Conservation (phyloP, 2,113 vertebrate genomes). For the Anolis sagrei region DNA sequence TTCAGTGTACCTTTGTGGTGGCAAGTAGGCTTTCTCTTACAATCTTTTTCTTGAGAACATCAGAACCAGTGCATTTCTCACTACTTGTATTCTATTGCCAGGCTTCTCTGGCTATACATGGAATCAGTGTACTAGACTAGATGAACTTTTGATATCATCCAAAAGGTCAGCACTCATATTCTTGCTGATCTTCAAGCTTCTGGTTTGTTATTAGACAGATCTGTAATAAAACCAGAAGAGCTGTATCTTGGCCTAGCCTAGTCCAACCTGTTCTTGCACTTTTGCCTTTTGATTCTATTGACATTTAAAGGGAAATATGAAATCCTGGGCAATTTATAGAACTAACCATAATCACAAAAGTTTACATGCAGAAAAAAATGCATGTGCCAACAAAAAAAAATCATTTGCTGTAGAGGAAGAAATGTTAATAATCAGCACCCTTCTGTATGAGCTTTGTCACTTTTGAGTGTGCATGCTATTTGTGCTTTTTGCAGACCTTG, state of each 20-base stretch:
- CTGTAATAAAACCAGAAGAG: slow-evolving; percentile 58
- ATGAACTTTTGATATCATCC: background rate
- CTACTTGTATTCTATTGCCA: too few species aligned
- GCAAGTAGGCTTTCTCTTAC: too few species aligned
- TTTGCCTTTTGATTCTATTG: slow-evolving; percentile 60
- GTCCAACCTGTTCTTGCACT: background rate
- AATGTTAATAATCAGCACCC: slow-evolving; percentile 47
- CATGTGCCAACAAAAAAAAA: slow-evolving; percentile 49
- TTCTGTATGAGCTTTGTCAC: slow-evolving; percentile 44
- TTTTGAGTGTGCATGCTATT: slow-evolving; percentile 18
- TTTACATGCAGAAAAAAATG: slow-evolving; percentile 59
- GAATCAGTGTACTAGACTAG: background rate
- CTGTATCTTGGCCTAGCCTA: slow-evolving; percentile 38
- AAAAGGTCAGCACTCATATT: background rate
- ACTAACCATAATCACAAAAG: slow-evolving; percentile 40
- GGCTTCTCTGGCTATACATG: too few species aligned
- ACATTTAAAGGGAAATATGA: slow-evolving; percentile 52
- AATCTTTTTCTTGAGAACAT: too few species aligned
- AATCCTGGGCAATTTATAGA: slow-evolving; percentile 49
- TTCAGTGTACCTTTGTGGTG: too few species aligned
- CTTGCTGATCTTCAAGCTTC: background rate
- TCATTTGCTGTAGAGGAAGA: slow-evolving; percentile 57
- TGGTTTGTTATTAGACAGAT: slow-evolving; percentile 36
- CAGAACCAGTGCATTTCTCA: too few species aligned
- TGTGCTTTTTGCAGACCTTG: background rate